A percentile compares a stretch with the other conserved stretches of the same genome.
These are phyloP conservation scores for Tribolium freemani DNA, from an alignment of 2,888 invertebrate species.

Conservation along the genomic window DNA sequence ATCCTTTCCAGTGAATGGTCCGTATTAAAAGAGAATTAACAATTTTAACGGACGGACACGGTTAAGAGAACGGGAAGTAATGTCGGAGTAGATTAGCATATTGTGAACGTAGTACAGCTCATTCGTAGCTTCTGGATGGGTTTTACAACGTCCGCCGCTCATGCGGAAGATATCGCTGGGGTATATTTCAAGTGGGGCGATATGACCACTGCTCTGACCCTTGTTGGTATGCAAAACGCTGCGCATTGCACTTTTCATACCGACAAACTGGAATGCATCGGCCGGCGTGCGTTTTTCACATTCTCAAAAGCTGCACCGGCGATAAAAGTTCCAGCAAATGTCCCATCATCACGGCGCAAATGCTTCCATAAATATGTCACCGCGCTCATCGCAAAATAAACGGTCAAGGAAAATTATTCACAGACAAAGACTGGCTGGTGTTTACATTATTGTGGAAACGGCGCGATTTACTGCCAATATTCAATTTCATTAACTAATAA, in stretches of 20 bases:
- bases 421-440: background rate
- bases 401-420: constrained; percentile 7
- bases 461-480: constrained; percentile 17
- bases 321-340: constrained; percentile 21
- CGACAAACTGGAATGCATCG: constrained; percentile 34
- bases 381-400: constrained; percentile 1
- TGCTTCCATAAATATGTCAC: constrained; percentile 22
- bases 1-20: constrained; percentile 51
- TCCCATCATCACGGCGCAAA: constrained; percentile 18
- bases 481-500: constrained; percentile 34
- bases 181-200: constrained; percentile 44
- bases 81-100: constrained; percentile 57
- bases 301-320: constrained; percentile 10
- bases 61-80: constrained; percentile 51
- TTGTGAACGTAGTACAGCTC: constrained; percentile 51
- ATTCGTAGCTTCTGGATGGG: constrained; percentile 49
- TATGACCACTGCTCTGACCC: constrained; percentile 42
- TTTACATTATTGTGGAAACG: background rate
- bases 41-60: constrained; percentile 57
- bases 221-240: constrained; percentile 39
- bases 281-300: constrained; percentile 23
- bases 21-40: constrained; percentile 59
- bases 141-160: constrained; percentile 47
- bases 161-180: constrained; percentile 46
- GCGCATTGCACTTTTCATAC: constrained; percentile 39